Conservation (phyloP, 2,888 invertebrate species). For the Gymnoscelis rufifasciata region DNA sequence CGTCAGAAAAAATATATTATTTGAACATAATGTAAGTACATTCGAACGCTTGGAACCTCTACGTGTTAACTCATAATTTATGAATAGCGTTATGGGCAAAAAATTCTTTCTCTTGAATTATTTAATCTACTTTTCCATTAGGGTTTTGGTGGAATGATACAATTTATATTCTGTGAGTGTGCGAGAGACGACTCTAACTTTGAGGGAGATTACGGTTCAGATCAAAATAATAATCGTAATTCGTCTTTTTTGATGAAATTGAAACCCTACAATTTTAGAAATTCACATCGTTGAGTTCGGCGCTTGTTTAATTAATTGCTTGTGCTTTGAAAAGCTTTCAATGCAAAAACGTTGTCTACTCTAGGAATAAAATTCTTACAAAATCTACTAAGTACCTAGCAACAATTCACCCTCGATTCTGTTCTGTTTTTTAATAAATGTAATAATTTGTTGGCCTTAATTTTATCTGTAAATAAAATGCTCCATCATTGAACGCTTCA, state of each 20-base stretch:
- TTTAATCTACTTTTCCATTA: constrained; percentile 77
- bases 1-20: constrained; percentile 39
- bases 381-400: too few species aligned
- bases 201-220: constrained; percentile 58
- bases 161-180: constrained; percentile 69
- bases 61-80: constrained; percentile 71
- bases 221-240: neutral
- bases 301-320: too few species aligned
- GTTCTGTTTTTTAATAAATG: too few species aligned
- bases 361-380: too few species aligned
- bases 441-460: too few species aligned
- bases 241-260: neutral
- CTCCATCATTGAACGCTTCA: too few species aligned
- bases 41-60: constrained; percentile 32
- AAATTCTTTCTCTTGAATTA: constrained; percentile 75
- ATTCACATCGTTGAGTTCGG: too few species aligned
- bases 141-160: constrained; percentile 70
- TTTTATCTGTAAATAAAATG: too few species aligned
- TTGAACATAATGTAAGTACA: constrained; percentile 25
- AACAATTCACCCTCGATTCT: too few species aligned
- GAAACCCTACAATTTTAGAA: neutral
- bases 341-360: too few species aligned
- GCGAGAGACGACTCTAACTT: constrained; percentile 58
- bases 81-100: constrained; percentile 70
- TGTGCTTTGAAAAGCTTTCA: too few species aligned